These are phyloP conservation scores for Crocidura indochinensis DNA, from an alignment of 2,797 vertebrate genomes.

Conservation along the genomic window DNA sequence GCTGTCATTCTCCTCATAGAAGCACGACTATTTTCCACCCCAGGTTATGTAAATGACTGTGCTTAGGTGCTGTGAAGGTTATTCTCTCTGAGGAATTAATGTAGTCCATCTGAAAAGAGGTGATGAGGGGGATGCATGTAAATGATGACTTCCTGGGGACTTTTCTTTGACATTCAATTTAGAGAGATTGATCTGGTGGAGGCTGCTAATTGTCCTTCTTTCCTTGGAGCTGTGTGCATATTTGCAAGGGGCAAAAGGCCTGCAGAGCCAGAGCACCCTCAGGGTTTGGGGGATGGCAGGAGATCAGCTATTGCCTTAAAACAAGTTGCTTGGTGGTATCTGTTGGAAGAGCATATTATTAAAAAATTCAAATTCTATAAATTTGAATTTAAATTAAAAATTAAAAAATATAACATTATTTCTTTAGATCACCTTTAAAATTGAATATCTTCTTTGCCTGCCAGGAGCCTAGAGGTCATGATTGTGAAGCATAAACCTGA, in stretches of 20 bases:
- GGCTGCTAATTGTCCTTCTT: slow-evolving; percentile 48
- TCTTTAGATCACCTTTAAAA: no score
- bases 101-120: slow-evolving; percentile 56
- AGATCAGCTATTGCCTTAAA: not conserved
- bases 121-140: not conserved
- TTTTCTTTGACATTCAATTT: slow-evolving; percentile 74
- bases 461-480: not conserved
- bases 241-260: slow-evolving; percentile 3
- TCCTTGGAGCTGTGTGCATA: not conserved
- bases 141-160: slow-evolving; percentile 50
- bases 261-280: not conserved
- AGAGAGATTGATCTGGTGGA: slow-evolving; percentile 55
- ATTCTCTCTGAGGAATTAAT: slow-evolving; percentile 34
- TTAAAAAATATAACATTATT: no score
- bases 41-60: slow-evolving; percentile 55
- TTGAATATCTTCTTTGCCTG: slow-evolving; percentile 59
- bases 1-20: slow-evolving; percentile 57
- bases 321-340: slow-evolving; percentile 47
- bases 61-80: slow-evolving; percentile 43
- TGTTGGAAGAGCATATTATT: slow-evolving; percentile 64
- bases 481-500: not conserved
- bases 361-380: slow-evolving; percentile 31
- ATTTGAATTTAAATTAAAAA: no score
- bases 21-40: slow-evolving; percentile 49
- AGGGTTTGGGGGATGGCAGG: not conserved